A percentile compares a stretch with the other conserved stretches of the same genome.
phyloP scores from a whole-genome alignment of 2,113 vertebrate genomes.

The Brienomyrus brachyistius region DNA sequence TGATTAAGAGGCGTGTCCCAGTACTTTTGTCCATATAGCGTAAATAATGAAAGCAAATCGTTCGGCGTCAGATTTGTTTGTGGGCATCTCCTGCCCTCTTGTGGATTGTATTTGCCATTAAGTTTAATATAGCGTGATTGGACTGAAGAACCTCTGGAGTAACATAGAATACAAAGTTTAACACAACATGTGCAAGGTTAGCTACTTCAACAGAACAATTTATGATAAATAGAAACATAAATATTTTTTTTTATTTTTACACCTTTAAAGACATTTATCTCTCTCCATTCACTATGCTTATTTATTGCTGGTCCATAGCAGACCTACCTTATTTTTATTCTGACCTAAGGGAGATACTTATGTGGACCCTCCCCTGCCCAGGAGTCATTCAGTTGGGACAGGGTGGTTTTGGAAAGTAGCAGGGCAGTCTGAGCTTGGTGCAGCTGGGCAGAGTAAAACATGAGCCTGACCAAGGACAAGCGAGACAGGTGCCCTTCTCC shows the following conservation, averaged over 20 bases:
- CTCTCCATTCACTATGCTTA: neutral
- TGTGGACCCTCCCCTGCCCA: conserved; percentile 14
- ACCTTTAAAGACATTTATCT: neutral
- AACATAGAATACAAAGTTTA: neutral
- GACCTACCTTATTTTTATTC: neutral
- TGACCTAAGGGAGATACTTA: conserved; percentile 25
- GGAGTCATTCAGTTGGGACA: conserved; percentile 11
- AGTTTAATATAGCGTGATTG: neutral
- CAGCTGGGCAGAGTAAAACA: conserved; percentile 31
- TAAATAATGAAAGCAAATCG: neutral
- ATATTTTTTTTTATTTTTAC: neutral
- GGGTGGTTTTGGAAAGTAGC: conserved; percentile 33
- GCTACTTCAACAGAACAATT: neutral
- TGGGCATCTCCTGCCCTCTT: conserved; percentile 29
- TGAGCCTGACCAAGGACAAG: conserved; percentile 24
- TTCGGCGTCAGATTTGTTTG: neutral
- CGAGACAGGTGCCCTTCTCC: conserved; percentile 20
- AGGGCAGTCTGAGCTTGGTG: conserved; percentile 32
- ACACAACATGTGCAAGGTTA: neutral
- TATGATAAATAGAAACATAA: neutral
- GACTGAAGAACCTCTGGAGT: neutral
- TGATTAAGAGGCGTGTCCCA: neutral
- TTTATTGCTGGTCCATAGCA: neutral
- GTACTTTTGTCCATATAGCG: neutral
- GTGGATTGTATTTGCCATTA: conserved; percentile 14